phyloP scores from a whole-genome alignment of 2,888 invertebrate genomes.

The Lamellibrachia columna region DNA sequence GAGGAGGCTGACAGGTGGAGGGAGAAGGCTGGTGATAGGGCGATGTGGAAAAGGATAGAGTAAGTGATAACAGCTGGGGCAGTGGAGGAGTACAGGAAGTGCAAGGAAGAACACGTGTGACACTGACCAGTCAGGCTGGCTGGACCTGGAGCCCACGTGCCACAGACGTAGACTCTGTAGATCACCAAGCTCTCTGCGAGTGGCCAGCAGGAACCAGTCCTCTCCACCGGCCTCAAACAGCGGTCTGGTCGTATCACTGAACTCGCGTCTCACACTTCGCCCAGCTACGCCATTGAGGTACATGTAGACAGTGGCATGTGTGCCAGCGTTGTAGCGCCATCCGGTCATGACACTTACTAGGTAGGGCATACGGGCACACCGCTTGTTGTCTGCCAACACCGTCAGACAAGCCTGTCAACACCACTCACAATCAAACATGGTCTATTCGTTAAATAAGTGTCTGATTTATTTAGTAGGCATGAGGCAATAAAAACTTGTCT shows the following conservation, averaged over 20 bases:
- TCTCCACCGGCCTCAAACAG: slow-evolving; percentile 49
- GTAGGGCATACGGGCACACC: slow-evolving; percentile 44
- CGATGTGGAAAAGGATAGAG: too few relatives aligned
- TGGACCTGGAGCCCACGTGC: slow-evolving; percentile 53
- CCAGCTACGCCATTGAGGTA: slow-evolving; percentile 38
- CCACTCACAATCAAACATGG: background rate
- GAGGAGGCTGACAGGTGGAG: too few relatives aligned
- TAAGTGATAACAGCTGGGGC: too few relatives aligned
- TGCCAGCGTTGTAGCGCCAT: slow-evolving; percentile 54
- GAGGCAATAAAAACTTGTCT: too few relatives aligned
- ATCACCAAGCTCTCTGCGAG: slow-evolving; percentile 45
- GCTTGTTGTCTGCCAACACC: slow-evolving; percentile 44
- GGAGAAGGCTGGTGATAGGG: too few relatives aligned
- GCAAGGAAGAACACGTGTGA: background rate
- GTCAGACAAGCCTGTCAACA: slow-evolving; percentile 45
- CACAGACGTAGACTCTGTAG: slow-evolving; percentile 48
- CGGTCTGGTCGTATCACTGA: background rate
- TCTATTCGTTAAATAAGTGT: too few relatives aligned
- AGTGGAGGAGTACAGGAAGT: background rate
- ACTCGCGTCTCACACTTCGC: background rate
- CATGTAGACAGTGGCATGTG: slow-evolving; percentile 52
- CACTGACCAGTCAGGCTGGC: slow-evolving; percentile 49
- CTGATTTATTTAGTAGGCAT: too few relatives aligned
- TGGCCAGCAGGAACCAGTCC: slow-evolving; percentile 55
- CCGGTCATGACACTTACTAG: slow-evolving; percentile 53